phyloP scores from a whole-genome alignment of 92 coral and sea anemone genomes.

The Nematostella vectensis region DNA sequence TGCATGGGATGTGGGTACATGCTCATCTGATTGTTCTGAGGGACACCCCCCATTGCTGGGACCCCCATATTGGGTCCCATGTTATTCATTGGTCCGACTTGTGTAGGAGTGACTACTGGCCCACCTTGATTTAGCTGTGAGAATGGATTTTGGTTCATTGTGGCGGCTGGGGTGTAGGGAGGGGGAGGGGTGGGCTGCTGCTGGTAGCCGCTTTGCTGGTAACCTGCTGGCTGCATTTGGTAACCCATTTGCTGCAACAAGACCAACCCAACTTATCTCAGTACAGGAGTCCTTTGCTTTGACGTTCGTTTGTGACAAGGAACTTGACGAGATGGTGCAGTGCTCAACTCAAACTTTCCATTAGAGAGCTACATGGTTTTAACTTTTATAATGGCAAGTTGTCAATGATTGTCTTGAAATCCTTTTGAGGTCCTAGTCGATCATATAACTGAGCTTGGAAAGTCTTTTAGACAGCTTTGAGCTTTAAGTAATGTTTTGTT shows the following conservation, averaged over 20 bases:
- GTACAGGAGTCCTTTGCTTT: too few relatives aligned
- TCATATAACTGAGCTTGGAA: too few relatives aligned
- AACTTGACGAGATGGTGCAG: too few relatives aligned
- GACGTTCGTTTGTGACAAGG: too few relatives aligned
- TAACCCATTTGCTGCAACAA: constrained; percentile 42
- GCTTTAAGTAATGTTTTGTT: too few relatives aligned
- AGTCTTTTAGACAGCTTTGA: too few relatives aligned
- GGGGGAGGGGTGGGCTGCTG: constrained; percentile 78
- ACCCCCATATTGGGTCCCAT: constrained; percentile 27
- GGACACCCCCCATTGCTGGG: constrained; percentile 36
- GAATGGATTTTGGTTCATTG: constrained; percentile 47
- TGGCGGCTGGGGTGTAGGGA: constrained; percentile 57
- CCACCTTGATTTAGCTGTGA: constrained; percentile 34
- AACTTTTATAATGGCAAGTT: too few relatives aligned
- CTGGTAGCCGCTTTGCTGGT: constrained; percentile 50
- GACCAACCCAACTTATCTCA: too few relatives aligned
- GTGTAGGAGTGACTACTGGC: constrained; percentile 21
- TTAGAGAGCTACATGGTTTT: too few relatives aligned
- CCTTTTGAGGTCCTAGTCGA: too few relatives aligned
- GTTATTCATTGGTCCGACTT: constrained; percentile 41
- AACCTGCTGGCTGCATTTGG: constrained; percentile 14
- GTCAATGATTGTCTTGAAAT: too few relatives aligned
- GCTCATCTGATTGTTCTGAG: constrained; percentile 48
- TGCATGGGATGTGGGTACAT: constrained; percentile 33
- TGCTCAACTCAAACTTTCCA: too few relatives aligned